phyloP scores from a whole-genome alignment of 1,140 invertebrate species.

The Drosophila nikananu region DNA sequence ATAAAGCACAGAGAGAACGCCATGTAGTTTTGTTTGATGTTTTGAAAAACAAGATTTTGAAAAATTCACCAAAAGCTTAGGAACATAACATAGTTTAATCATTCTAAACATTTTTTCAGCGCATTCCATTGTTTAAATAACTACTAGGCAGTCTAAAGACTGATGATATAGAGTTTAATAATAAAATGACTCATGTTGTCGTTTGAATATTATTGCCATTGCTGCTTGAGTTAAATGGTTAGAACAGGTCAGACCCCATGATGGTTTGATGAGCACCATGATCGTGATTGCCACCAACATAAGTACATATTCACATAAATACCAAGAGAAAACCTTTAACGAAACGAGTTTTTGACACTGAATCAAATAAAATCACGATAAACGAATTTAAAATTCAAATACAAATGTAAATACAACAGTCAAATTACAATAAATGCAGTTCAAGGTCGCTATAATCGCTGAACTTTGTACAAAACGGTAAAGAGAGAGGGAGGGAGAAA shows the following conservation, averaged over 20 bases:
- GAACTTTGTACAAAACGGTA: conserved; percentile 12
- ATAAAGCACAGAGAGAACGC: too few species aligned
- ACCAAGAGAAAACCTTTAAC: conserved; percentile 20
- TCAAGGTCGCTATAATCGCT: conserved; percentile 33
- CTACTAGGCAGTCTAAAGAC: neutral
- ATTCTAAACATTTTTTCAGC: neutral
- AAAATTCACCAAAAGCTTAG: too few species aligned
- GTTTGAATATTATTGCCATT: neutral
- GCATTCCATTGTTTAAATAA: neutral
- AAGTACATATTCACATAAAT: neutral
- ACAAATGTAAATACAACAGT: conserved; percentile 19
- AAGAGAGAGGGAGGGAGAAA: neutral
- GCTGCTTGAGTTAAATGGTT: neutral
- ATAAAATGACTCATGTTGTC: neutral
- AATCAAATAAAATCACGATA: conserved; percentile 14
- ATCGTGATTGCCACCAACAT: conserved; percentile 12
- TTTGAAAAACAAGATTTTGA: too few species aligned
- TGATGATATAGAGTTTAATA: neutral
- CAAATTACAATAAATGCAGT: conserved; percentile 32
- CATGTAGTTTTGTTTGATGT: too few species aligned
- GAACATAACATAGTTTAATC: too few species aligned
- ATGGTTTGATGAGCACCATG: conserved; percentile 15
- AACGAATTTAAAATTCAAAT: conserved; percentile 9
- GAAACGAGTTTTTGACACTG: conserved; percentile 25
- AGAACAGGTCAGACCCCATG: conserved; percentile 29